Percentiles rank a stretch among this genome's conserved stretches.
Conservation (phyloP, 1,140 invertebrate genomes). For the Apis dorsata region DNA sequence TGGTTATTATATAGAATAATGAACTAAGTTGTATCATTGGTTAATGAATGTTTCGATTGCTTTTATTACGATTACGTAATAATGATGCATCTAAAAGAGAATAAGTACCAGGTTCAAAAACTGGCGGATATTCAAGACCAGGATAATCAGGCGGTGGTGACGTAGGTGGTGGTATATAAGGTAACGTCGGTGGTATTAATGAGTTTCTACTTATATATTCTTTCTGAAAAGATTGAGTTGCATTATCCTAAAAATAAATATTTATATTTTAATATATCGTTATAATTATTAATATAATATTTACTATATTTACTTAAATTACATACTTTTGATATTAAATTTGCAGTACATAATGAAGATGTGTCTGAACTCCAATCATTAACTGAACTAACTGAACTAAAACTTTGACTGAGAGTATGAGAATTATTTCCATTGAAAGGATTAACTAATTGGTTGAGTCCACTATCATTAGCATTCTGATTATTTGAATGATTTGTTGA, state of each 20-base stretch:
- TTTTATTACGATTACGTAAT: conserved; percentile 69
- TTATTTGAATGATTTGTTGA: conserved; percentile 56
- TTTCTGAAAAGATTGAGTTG: conserved; percentile 61
- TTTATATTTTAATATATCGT: not conserved
- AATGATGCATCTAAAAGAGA: conserved; percentile 83
- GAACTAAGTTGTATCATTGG: conserved; percentile 3
- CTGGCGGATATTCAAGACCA: conserved; percentile 89
- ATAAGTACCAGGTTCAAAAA: conserved; percentile 90
- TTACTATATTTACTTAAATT: not conserved
- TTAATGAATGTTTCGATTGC: conserved; percentile 44
- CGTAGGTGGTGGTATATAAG: conserved; percentile 76
- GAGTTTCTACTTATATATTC: conserved; percentile 54
- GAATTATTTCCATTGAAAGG: conserved; percentile 66
- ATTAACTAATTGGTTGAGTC: conserved; percentile 67
- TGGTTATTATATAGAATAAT: conserved; percentile 37
- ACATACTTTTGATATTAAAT: conserved; percentile 56
- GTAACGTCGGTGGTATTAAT: conserved; percentile 71
- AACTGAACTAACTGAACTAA: conserved; percentile 64
- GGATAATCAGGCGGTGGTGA: conserved; percentile 84
- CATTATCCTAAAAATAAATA: conserved; percentile 55
- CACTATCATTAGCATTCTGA: conserved; percentile 69
- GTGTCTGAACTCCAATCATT: conserved; percentile 69
- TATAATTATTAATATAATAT: not conserved
- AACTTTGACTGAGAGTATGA: conserved; percentile 67
- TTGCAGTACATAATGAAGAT: conserved; percentile 48